phyloP scores from a whole-genome alignment of 2,797 vertebrate species.

The Arrhamphus sclerolepis region DNA sequence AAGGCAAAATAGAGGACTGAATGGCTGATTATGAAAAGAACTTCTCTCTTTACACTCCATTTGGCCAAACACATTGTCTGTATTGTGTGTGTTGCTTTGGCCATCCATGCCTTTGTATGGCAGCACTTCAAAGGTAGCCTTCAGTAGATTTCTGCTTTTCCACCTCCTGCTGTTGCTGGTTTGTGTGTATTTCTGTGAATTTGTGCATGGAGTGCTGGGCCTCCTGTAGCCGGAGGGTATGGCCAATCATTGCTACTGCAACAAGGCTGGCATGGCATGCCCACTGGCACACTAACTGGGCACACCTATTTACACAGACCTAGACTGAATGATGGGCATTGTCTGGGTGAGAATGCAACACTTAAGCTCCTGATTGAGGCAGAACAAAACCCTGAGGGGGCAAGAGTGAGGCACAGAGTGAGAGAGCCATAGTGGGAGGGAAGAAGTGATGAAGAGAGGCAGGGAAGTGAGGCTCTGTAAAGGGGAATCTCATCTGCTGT shows the following conservation, averaged over 20 bases:
- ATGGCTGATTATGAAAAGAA: conserved; percentile 56
- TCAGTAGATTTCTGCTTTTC: conserved; percentile 62
- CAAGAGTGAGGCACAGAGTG: conserved; percentile 65
- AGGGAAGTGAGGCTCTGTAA: conserved; percentile 51
- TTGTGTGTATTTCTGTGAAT: conserved; percentile 43
- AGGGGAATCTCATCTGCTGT: conserved; percentile 62
- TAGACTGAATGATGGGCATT: conserved; percentile 75
- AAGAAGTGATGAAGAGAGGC: conserved; percentile 40
- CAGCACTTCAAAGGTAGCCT: conserved; percentile 66
- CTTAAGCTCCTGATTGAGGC: conserved; percentile 79
- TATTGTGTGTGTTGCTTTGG: conserved; percentile 58
- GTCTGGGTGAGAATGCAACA: conserved; percentile 78
- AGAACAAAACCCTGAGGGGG: conserved; percentile 77
- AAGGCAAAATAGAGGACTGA: conserved; percentile 33
- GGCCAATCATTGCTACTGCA: conserved; percentile 61
- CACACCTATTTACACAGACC: conserved; percentile 78
- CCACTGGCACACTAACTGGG: conserved; percentile 73
- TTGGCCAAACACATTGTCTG: conserved; percentile 34
- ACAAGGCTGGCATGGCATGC: conserved; percentile 67
- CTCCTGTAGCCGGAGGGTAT: conserved; percentile 64
- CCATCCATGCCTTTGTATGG: conserved; percentile 58
- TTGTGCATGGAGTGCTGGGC: conserved; percentile 43
- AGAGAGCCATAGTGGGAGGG: conserved; percentile 41
- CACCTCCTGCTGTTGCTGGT: conserved; percentile 61
- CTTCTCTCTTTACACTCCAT: conserved; percentile 31